Evolutionary conservation across 2,113 vertebrate species (phyloP), one percentile per base, ranked within the genome.

Genomic region (Festucalex cinctus): DNA sequence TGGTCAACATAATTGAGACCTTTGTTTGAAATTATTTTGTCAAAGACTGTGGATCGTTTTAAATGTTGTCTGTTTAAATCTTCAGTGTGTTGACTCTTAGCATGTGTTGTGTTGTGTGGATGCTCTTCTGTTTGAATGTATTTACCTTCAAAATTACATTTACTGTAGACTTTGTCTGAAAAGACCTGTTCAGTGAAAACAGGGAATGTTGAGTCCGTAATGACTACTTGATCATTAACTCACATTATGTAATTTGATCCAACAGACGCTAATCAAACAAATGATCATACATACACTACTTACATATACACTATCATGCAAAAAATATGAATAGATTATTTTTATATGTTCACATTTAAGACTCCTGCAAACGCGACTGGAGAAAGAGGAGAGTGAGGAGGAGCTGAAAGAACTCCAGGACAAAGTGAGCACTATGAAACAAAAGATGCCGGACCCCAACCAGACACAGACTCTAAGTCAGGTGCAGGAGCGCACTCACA

Each of bases 301-400:
- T 16, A 3, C 13, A 44, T 44, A 44, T 8, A 9, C 70, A 65
- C 6, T 69, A 65, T n/a, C 19, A 37, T 36, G 14, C 6, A 35
- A 58, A 1, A 32, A 14, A 14, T 53, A 58, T 24, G n/a, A 60
- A 78, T 2, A 37, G 39, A 53, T 77, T 13, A 60, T 1, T 2
- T 28, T 26, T 17, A 16, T 63, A 37, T 49, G n/a, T 4, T 13
- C 9, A 5, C 28, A 49, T 74, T 72, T 26, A 83, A 98, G 96
- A 78, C 88, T 98, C 59, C 78, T 98, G 64, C 94, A 97, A 86
- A 73, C 91, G 49, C 94, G 94, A 63, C 85, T 95, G 88, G 96
- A 98, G 80, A 95, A 95, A 78, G 96, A 98, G n/a, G 96, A 98
- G 71, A 88, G 88, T 28, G 96, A 98, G 70, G 96, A 98, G 49